A percentile compares a stretch with the other conserved stretches of the same genome.
These are phyloP conservation scores for Rhodeus uyekii DNA, from an alignment of 2,797 vertebrate species.

Conservation along the genomic window DNA sequence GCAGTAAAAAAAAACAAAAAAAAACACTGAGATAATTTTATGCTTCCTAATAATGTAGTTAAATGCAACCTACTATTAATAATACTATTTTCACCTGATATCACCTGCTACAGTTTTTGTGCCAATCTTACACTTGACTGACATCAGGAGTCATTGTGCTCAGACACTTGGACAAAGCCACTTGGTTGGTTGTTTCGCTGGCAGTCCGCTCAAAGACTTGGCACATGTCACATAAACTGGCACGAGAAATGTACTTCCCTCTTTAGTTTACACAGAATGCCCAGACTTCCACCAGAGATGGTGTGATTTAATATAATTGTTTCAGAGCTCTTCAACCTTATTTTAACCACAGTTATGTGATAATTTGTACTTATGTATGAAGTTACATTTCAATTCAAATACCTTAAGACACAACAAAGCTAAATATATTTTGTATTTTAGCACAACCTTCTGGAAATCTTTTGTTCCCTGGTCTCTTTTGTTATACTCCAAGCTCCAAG, in stretches of 20 bases:
- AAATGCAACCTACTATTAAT: neutral
- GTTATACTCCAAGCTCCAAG: neutral
- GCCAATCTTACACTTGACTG: slow-evolving; percentile 18
- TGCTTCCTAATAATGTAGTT: neutral
- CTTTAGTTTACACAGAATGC: slow-evolving; percentile 31
- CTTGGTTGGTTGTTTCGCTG: slow-evolving; percentile 53
- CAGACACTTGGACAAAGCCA: slow-evolving; percentile 37
- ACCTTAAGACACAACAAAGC: neutral
- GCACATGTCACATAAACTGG: slow-evolving; percentile 41
- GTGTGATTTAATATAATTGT: slow-evolving; percentile 26
- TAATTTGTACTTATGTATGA: neutral
- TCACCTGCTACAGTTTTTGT: slow-evolving; percentile 32
- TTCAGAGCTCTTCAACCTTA: neutral
- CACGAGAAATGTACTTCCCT: slow-evolving; percentile 31
- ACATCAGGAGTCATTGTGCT: slow-evolving; percentile 23
- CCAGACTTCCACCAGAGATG: slow-evolving; percentile 44
- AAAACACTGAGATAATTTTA: neutral
- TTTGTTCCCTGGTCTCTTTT: neutral
- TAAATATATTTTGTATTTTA: neutral
- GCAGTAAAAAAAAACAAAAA: too few relatives aligned
- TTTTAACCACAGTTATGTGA: neutral
- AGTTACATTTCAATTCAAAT: neutral
- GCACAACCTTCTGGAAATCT: neutral
- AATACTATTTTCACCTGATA: neutral
- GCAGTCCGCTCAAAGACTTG: slow-evolving; percentile 47